phyloP scores from a whole-genome alignment of 2,888 invertebrate species.

The Cerceris rybyensis region DNA sequence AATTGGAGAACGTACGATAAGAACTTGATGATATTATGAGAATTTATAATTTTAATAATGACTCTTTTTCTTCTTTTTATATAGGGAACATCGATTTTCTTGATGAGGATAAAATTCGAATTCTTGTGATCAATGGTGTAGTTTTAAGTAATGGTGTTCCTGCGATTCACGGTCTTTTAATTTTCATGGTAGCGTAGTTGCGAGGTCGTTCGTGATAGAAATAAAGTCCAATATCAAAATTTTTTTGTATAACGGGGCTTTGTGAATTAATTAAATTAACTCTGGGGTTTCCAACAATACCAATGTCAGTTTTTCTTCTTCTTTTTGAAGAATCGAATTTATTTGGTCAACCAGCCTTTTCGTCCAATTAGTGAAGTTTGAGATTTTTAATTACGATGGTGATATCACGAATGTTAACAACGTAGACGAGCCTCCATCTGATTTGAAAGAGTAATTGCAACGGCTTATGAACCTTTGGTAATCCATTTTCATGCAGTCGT shows the following conservation, averaged over 20 bases:
- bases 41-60: too few relatives aligned
- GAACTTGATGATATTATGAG: too few relatives aligned
- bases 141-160: too few relatives aligned
- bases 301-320: neutral
- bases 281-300: neutral
- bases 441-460: slow-evolving; percentile 21
- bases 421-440: neutral
- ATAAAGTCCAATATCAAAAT: neutral
- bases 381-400: slow-evolving; percentile 15
- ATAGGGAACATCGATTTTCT: too few relatives aligned
- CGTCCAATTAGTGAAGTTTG: slow-evolving; percentile 26
- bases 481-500: slow-evolving; percentile 14
- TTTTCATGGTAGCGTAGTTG: too few relatives aligned
- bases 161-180: too few relatives aligned
- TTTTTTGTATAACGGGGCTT: slow-evolving; percentile 8
- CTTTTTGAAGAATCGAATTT: neutral
- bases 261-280: slow-evolving; percentile 11
- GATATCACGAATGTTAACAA: neutral
- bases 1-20: too few relatives aligned
- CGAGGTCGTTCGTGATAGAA: too few relatives aligned
- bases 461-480: slow-evolving; percentile 22
- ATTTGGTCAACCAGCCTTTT: slow-evolving; percentile 1
- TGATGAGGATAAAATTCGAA: too few relatives aligned
- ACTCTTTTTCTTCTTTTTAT: too few relatives aligned
- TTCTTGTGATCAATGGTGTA: too few relatives aligned